These are phyloP conservation scores for Drosophila ezoana DNA, from an alignment of 2,888 invertebrate genomes.

Conservation along the genomic window DNA sequence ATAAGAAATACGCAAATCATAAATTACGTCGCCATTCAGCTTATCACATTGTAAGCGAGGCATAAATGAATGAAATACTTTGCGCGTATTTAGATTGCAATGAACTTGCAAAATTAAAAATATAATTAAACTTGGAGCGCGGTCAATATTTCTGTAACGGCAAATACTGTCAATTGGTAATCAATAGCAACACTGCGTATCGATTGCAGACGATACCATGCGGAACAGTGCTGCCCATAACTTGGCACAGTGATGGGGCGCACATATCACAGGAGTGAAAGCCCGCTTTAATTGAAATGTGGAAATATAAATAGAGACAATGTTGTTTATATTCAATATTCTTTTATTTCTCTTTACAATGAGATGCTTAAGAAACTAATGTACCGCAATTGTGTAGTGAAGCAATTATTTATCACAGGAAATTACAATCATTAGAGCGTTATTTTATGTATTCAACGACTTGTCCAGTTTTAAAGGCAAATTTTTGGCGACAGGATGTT, in stretches of 20 bases:
- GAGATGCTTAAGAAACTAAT: constrained; percentile 1
- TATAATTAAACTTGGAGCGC: constrained; percentile 24
- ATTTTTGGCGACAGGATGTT: constrained; percentile 37
- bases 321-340: neutral
- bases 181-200: constrained; percentile 19
- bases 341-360: neutral
- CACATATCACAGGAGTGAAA: neutral
- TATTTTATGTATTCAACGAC: neutral
- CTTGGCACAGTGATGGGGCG: neutral
- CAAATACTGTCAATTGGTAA: constrained; percentile 26
- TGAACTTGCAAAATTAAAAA: constrained; percentile 13
- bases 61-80: constrained; percentile 31
- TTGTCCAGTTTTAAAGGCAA: constrained; percentile 2
- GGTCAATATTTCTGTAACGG: constrained; percentile 34
- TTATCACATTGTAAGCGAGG: constrained; percentile 35
- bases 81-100: constrained; percentile 18
- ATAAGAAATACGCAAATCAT: constrained; percentile 16
- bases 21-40: constrained; percentile 42
- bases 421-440: constrained; percentile 31
- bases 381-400: constrained; percentile 7
- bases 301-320: too few relatives aligned
- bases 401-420: constrained; percentile 54
- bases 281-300: constrained; percentile 19
- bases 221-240: constrained; percentile 37
- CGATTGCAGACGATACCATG: constrained; percentile 31